Evolutionary conservation across 2,113 vertebrate genomes (phyloP), one percentile per base, ranked within the genome.

Genomic region (Oriolus oriolus): DNA sequence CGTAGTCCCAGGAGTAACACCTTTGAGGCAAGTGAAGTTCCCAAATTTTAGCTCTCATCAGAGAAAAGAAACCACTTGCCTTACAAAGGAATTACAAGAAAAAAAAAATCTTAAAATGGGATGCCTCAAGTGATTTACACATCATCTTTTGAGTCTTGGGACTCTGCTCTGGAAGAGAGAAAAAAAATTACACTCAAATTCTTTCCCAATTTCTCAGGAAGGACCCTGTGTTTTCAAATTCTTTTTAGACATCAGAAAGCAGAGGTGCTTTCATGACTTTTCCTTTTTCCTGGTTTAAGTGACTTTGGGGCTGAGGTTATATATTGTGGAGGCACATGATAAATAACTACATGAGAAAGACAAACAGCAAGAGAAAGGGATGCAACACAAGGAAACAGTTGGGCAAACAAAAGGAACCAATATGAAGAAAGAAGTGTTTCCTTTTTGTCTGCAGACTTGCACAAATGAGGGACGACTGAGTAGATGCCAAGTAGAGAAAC

Each of bases 341-440:
- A 94, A 83, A 26, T 30, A 90, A 54, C 42, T 53, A 45, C 0
- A 60, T 3, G 44, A 93, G 68, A 63, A 35, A 44, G 17, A 53
- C 42, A 90, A 86, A 84, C 6, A 82, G 44, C 42, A 78, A 87
- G 70, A 89, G 71, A 94, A 90, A 59, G 63, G 78, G 75, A 91
- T 31, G 84, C 57, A 95, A 93, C 66, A 76, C 0, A 3, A 95
- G 85, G 95, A 86, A 96, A 92, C 33, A 47, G 35, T 54, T 84
- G 83, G 56, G 87, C 87, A 94, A 97, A 95, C 44, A 65, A 59
- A 89, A 92, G 66, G 87, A 91, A 90, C 53, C 31, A 33, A 31
- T 13, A 21, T 81, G 87, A 95, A 90, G 91, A 90, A 94, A 89
- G 45, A 53, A 83, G 59, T 2, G 2, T 54, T 96, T 93, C 93